These are phyloP conservation scores for Drosophila kambysellisi DNA, from an alignment of 2,888 invertebrate species.

Conservation along the genomic window DNA sequence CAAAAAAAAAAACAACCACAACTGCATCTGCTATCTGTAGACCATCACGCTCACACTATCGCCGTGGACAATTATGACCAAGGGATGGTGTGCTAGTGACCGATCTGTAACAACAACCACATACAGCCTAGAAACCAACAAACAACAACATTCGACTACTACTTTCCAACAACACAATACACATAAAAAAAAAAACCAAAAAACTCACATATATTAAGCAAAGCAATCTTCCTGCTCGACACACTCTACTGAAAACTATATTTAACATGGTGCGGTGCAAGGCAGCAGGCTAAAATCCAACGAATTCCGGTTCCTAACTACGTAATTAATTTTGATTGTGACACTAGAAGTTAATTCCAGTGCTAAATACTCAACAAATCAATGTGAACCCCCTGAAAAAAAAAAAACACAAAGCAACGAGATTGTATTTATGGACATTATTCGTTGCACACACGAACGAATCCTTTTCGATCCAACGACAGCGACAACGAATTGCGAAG, in stretches of 20 bases:
- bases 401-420: conserved; percentile 41
- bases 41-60: conserved; percentile 84
- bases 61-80: conserved; percentile 85
- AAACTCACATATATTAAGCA: conserved; percentile 1
- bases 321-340: conserved; percentile 68
- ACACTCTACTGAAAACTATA: conserved; percentile 28
- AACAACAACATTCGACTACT: conserved; percentile 44
- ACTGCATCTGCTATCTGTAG: conserved; percentile 64
- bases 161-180: conserved; percentile 53
- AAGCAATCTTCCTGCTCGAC: conserved; percentile 47
- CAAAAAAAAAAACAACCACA: conserved; percentile 21
- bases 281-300: conserved; percentile 52
- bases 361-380: conserved; percentile 43
- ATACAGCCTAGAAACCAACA: conserved; percentile 24
- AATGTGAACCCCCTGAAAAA: conserved; percentile 4
- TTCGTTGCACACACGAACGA: conserved; percentile 44
- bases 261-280: conserved; percentile 50
- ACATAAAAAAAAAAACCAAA: not conserved
- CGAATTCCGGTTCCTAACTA: conserved; percentile 46
- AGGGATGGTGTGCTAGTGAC: conserved; percentile 84
- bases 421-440: conserved; percentile 42
- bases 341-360: conserved; percentile 60
- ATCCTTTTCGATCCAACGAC: conserved; percentile 51
- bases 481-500: conserved; percentile 55
- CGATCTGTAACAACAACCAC: conserved; percentile 79